Base-by-base conservation (phyloP, 2,797 vertebrate genomes). In the Basileuterus tristriatus region DNA sequence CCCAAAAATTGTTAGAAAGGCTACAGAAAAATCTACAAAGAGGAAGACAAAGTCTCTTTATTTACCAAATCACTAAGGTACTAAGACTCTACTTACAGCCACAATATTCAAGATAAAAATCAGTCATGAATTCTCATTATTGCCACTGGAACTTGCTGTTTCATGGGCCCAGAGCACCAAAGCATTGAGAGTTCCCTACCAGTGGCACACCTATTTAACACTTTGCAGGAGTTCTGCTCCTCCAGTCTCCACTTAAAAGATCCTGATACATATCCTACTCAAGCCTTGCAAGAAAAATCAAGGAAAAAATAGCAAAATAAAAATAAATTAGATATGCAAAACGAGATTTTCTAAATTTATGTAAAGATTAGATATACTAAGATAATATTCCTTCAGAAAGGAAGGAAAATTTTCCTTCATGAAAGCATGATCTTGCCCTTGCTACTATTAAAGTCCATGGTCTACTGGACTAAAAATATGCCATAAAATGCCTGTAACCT, bases 91-190 rank as follows among this genome's bases (percentile, higher is more conserved):
- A 81, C 83, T 78, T 78, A 93, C 6, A 80, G 47, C 67, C 77
- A 80, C 69, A 36, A 96, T 96, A 96, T 78, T 94, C 71, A 59
- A 60, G 56, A 84, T 91, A 95, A 93, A 97, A 93, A 82, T 92
- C 46, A 88, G 70, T 78, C 32, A 65, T 83, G 65, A 93, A 93
- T 94, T 95, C 79, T 94, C 78, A 89, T 93, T 96, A 93, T 94
- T 91, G 90, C 56, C 82, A 96, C 44, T 52, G 41, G 68, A 91
- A 71, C 15, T 92, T 97, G 93, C 88, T 96, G 53, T 94, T 96
- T 96, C 69, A 79, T 36, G 75, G 78, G 29, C 58, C 68, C 58
- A 80, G 34, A 68, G n/a, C n/a, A 91, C 71, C 52, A 79, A 93
- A 93, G 15, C 58, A 39, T 85, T 93, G 92, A 86, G 90, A 29